Conservation (phyloP, 2,888 invertebrate species). For the Mystacides longicornis region DNA sequence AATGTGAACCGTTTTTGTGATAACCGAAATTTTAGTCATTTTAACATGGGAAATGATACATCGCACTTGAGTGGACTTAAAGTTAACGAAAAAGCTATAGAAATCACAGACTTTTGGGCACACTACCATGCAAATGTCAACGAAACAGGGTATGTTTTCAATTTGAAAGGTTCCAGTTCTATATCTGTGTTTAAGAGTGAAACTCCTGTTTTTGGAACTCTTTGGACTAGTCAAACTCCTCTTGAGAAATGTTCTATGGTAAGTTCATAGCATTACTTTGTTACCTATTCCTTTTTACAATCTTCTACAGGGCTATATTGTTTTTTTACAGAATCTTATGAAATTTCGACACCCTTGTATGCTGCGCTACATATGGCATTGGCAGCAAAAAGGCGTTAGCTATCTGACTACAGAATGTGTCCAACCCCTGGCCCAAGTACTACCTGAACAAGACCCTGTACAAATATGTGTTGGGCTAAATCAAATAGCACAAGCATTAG, state of each 20-base stretch:
- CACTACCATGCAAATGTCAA: constrained; percentile 58
- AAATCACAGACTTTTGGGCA: constrained; percentile 73
- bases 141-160: constrained; percentile 48
- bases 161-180: constrained; percentile 48
- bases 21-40: too few species aligned
- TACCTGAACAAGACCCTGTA: constrained; percentile 60
- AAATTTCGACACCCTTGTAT: constrained; percentile 83
- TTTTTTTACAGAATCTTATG: constrained; percentile 67
- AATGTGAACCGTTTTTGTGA: too few species aligned
- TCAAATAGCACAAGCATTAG: constrained; percentile 70
- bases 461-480: constrained; percentile 82
- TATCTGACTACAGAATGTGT: constrained; percentile 79
- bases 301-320: not conserved
- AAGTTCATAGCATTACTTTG: constrained; percentile 20
- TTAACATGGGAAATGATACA: constrained; percentile 70
- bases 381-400: constrained; percentile 67
- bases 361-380: constrained; percentile 72
- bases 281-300: not conserved
- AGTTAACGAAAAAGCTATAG: constrained; percentile 67
- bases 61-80: constrained; percentile 65
- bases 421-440: constrained; percentile 61
- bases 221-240: constrained; percentile 60
- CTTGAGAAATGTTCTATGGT: constrained; percentile 74
- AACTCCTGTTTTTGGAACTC: constrained; percentile 53
- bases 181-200: constrained; percentile 73